Percentiles rank a stretch among this genome's conserved stretches.
Conservation (phyloP, 2,797 vertebrate genomes). For the Taenioides sp. region DNA sequence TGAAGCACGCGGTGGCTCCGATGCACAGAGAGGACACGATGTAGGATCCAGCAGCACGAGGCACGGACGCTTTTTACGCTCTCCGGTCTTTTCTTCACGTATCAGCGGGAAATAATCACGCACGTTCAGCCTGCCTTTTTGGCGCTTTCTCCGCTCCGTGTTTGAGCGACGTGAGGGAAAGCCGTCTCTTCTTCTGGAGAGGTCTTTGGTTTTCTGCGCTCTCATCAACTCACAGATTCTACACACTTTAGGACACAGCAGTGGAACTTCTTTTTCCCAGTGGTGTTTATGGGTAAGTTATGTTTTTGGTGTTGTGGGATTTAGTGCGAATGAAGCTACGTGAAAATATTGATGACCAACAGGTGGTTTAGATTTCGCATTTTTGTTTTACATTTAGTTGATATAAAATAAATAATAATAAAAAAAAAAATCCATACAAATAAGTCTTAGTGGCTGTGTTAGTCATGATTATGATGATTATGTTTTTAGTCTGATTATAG, state of each 20-base stretch:
- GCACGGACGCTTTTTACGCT: background rate
- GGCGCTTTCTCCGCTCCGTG: conserved; percentile 23
- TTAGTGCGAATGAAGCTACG: background rate
- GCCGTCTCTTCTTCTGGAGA: conserved; percentile 34
- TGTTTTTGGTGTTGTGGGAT: background rate
- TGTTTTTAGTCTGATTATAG: no score
- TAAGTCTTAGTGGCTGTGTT: no score
- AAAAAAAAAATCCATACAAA: no score
- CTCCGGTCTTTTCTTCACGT: background rate
- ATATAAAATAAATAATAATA: no score
- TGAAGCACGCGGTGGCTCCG: conserved; percentile 23
- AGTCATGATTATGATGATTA: no score
- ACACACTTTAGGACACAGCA: conserved; percentile 15
- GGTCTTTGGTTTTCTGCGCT: conserved; percentile 20
- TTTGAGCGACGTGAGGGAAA: conserved; percentile 26
- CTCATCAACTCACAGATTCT: conserved; percentile 23
- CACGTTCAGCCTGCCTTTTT: conserved; percentile 18
- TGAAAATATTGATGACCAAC: background rate
- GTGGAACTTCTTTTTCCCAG: conserved; percentile 4
- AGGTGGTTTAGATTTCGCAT: no score
- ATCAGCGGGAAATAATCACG: conserved; percentile 6
- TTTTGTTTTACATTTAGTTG: no score
- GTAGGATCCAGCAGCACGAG: conserved; percentile 35
- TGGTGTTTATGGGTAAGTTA: background rate
- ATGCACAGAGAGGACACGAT: conserved; percentile 50